Conservation (phyloP, 2,888 invertebrate genomes). For the Cheilosia scutellata region DNA sequence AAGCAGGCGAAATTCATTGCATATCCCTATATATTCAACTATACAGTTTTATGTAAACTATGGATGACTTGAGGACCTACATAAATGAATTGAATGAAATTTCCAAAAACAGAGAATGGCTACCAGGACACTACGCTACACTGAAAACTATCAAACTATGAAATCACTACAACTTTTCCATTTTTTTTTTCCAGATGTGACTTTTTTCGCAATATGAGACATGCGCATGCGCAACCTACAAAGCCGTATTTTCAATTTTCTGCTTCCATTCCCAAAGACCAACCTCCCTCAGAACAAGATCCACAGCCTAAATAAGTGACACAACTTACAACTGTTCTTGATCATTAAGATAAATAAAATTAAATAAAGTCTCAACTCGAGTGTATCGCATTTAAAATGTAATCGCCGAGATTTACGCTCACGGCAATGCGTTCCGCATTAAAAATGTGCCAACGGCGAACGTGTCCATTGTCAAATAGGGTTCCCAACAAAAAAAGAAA, state of each 20-base stretch:
- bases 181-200: no score
- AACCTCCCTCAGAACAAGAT: constrained; percentile 24
- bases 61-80: no score
- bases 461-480: constrained; percentile 35
- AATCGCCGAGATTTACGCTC: constrained; percentile 45
- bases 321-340: constrained; percentile 49
- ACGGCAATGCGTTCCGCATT: constrained; percentile 41
- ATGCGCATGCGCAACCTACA: background rate
- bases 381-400: constrained; percentile 25
- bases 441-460: background rate
- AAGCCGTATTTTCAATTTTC: background rate
- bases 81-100: no score
- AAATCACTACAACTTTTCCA: no score
- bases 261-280: constrained; percentile 4
- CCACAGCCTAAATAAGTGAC: constrained; percentile 9
- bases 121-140: no score
- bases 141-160: no score
- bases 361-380: constrained; percentile 24
- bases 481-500: constrained; percentile 20
- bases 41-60: no score
- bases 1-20: no score
- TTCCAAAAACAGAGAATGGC: no score
- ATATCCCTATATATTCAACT: no score
- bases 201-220: no score
- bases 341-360: constrained; percentile 59